Evolutionary conservation across 2,797 vertebrate genomes (phyloP).

Genomic region (Brachyrhaphis roseni): DNA sequence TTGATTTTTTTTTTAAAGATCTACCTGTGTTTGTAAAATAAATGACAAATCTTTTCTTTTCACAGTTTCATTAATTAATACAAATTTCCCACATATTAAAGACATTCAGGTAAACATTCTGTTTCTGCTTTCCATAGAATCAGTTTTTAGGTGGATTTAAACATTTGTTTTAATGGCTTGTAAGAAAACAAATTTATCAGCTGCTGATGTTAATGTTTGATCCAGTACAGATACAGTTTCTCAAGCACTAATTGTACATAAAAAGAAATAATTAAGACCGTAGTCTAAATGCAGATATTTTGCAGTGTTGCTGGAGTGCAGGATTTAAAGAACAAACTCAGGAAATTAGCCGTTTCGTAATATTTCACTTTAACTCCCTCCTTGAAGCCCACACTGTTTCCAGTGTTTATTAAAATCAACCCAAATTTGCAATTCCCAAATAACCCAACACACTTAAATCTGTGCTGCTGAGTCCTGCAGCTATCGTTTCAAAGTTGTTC

Average conservation of each 20-base stretch:
- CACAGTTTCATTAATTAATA: background rate
- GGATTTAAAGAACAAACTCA: background rate
- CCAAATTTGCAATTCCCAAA: conserved; percentile 12
- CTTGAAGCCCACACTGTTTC: background rate
- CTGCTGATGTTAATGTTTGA: background rate
- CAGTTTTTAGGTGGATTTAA: background rate
- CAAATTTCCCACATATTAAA: background rate
- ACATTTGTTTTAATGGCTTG: background rate
- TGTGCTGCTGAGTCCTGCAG: conserved; percentile 8
- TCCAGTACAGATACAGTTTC: background rate
- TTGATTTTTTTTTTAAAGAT: background rate
- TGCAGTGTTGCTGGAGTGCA: background rate
- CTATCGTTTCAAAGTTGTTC: conserved; percentile 17
- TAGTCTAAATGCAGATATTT: background rate
- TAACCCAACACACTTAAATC: conserved; percentile 5
- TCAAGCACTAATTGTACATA: background rate
- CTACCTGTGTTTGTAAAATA: background rate
- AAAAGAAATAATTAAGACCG: background rate
- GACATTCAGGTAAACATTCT: background rate
- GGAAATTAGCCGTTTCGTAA: background rate
- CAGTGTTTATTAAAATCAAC: background rate
- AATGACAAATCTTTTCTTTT: background rate
- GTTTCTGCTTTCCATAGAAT: background rate
- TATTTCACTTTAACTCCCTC: background rate
- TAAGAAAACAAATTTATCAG: background rate